A percentile compares a stretch with the other conserved stretches of the same genome.
phyloP scores from a whole-genome alignment of 2,888 invertebrate species.

The Microdon myrmicae region DNA sequence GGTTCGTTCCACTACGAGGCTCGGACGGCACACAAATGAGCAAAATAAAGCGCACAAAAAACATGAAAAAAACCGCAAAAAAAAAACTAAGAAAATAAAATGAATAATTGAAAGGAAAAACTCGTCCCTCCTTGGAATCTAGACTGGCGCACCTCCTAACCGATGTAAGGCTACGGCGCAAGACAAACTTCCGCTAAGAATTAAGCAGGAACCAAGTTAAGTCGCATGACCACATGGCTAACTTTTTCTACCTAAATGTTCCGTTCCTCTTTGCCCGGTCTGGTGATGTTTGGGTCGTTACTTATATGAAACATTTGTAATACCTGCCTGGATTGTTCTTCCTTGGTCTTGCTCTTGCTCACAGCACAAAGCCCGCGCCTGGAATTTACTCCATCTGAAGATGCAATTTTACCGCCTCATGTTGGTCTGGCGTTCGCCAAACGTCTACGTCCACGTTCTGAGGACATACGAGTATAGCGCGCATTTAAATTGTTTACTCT shows the following conservation, averaged over 20 bases:
- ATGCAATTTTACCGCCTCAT: slow-evolving; percentile 36
- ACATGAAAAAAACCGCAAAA: not conserved
- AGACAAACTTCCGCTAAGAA: slow-evolving; percentile 51
- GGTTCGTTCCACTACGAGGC: slow-evolving; percentile 30
- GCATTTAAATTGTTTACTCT: slow-evolving; percentile 8
- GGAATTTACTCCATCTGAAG: slow-evolving; percentile 46
- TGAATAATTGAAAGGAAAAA: slow-evolving; percentile 29
- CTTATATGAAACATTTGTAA: slow-evolving; percentile 10
- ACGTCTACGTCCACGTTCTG: slow-evolving; percentile 10
- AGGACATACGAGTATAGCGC: slow-evolving; percentile 50
- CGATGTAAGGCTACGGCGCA: slow-evolving; percentile 36
- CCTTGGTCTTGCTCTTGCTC: slow-evolving; percentile 8
- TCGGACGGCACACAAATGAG: slow-evolving; percentile 24
- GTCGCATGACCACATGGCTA: no score
- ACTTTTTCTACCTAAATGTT: no score
- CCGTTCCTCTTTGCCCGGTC: slow-evolving; percentile 1
- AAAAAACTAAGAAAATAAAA: slow-evolving; percentile 11
- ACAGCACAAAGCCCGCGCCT: slow-evolving; percentile 3
- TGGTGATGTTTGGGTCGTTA: not conserved
- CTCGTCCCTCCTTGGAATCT: slow-evolving; percentile 17
- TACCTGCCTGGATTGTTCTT: slow-evolving; percentile 29
- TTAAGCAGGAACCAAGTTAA: slow-evolving; percentile 30
- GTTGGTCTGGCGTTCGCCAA: slow-evolving; percentile 25
- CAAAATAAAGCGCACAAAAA: no score
- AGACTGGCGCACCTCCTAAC: slow-evolving; percentile 6